Base-by-base conservation (phyloP, 2,113 vertebrate genomes). In the Gracilinanus agilis region DNA sequence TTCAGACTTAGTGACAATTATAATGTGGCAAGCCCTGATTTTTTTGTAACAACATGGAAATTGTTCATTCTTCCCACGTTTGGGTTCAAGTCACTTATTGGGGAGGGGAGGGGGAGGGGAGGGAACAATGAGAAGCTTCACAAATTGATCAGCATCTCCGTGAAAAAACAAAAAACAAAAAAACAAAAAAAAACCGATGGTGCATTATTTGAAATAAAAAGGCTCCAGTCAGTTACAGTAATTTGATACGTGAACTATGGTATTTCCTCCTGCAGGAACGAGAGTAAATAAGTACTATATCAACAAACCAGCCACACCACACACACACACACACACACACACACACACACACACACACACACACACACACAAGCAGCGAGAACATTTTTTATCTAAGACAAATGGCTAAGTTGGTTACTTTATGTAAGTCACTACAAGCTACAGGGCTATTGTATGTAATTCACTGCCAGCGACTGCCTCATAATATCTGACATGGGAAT, bases 271-370 rank as follows among this genome's bases (percentile, higher is more conserved):
- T 98, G 93, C 97, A 98, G 96, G 97, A 98, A 96, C 0, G 93
- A 97, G 97, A 98, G 95, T 98, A 99, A 98, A 98, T 98, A 98
- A 98, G 97, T 96, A 97, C 97, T 99, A 96, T 96, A 98, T 98
- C 98, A 99, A 97, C 97, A 95, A 53, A 0, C 95, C 2, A 29
- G 97, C 98, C 97, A 98, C 95, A 98, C 97, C 97, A 98, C 98
- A 97, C 96, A 40, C 67, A 40, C 67, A n/a, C 34, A 21, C 67
- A 75, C 34, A 21, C 34, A n/a, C 67, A n/a, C 55, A 55, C 55
- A 55, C 55, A 55, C 55, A 55, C 67, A 21, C 67, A 75, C 16
- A 75, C 67, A 75, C 67, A 75, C 67, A 40, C 67, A 67, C 24
- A 58, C 49, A 49, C 49, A 49, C 49, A 95, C 5, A 90, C 96